phyloP scores from a whole-genome alignment of 2,113 vertebrate genomes.

The Hystrix cristata region DNA sequence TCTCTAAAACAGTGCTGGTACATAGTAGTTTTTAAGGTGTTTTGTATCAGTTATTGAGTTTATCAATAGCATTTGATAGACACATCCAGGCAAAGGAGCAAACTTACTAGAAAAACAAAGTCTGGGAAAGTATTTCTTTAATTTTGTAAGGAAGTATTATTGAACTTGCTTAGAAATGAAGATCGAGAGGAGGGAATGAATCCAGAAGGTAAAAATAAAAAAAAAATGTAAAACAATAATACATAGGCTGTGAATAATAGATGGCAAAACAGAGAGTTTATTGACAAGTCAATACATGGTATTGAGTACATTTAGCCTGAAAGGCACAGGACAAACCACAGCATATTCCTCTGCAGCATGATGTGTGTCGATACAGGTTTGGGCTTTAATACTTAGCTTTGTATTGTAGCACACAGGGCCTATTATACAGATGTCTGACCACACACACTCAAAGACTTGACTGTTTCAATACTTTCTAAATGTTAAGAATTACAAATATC shows the following conservation, averaged over 20 bases:
- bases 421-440: neutral
- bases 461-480: neutral
- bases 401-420: neutral
- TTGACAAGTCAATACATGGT: neutral
- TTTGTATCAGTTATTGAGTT: neutral
- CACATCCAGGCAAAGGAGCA: neutral
- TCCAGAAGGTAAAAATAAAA: conserved; percentile 66
- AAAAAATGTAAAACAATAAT: neutral
- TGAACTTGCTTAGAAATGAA: conserved; percentile 10
- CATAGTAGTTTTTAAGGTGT: neutral
- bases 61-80: neutral
- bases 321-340: neutral
- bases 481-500: conserved; percentile 30
- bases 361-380: neutral
- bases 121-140: neutral
- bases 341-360: conserved; percentile 21
- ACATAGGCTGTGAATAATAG: neutral
- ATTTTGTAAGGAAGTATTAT: conserved; percentile 44
- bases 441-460: neutral
- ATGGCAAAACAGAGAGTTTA: neutral
- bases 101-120: neutral
- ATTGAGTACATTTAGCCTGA: conserved; percentile 14
- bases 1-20: neutral
- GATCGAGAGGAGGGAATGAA: neutral
- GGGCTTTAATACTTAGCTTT: conserved; percentile 13